Conservation (phyloP, 2,113 vertebrate species). For the Platycercus adscitus region DNA sequence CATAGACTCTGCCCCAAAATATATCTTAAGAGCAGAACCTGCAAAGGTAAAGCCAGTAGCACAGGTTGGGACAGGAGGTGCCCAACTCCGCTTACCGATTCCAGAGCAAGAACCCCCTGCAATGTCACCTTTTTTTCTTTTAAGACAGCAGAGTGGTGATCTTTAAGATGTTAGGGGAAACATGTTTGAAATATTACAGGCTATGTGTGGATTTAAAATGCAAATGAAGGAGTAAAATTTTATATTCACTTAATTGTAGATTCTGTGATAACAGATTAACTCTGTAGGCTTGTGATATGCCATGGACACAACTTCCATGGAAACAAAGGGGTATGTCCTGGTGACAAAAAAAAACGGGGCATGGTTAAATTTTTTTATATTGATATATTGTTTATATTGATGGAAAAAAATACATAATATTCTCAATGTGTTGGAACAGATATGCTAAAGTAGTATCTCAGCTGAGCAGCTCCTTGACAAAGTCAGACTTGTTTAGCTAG, state of each 20-base stretch:
- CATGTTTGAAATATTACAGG: neutral
- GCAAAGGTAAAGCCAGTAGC: neutral
- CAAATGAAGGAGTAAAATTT: neutral
- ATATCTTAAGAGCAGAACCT: neutral
- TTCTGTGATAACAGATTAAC: neutral
- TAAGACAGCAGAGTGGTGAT: neutral
- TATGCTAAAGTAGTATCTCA: neutral
- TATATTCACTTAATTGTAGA: neutral
- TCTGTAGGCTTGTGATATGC: neutral
- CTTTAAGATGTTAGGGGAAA: neutral
- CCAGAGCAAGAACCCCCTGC: neutral
- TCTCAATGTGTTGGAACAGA: neutral
- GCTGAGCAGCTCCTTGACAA: neutral
- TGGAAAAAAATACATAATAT: neutral
- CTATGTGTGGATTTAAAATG: neutral
- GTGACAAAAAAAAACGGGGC: rapidly evolving
- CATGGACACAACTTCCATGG: neutral
- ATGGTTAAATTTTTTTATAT: neutral
- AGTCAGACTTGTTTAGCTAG: neutral
- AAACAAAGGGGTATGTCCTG: neutral
- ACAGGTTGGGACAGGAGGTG: neutral
- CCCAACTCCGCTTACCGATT: neutral
- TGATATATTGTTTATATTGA: neutral
- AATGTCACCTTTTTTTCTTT: neutral
- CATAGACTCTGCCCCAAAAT: neutral